Evolutionary conservation across 2,797 vertebrate species (phyloP).

Genomic region (Apogon hyalosoma): DNA sequence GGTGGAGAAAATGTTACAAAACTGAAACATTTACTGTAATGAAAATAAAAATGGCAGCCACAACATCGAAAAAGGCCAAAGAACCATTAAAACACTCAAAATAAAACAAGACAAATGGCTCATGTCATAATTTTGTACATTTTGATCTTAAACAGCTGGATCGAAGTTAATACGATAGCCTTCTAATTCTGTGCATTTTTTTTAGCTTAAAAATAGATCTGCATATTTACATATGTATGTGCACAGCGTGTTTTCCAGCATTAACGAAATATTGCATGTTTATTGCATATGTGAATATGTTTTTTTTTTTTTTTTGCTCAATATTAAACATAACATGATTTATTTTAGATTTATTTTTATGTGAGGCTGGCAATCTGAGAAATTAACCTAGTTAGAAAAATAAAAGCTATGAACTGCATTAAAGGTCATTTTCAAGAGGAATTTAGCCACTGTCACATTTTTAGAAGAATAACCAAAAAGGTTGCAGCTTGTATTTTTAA

Average conservation of each 20-base stretch:
- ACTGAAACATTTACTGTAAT: conserved; percentile 34
- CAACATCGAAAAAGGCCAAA: conserved; percentile 47
- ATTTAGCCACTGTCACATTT: background rate
- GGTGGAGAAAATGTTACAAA: conserved; percentile 55
- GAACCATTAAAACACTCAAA: conserved; percentile 51
- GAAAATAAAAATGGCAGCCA: conserved; percentile 47
- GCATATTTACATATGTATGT: conserved; percentile 77
- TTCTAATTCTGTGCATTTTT: conserved; percentile 65
- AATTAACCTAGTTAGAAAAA: conserved; percentile 16
- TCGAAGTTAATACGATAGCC: conserved; percentile 41
- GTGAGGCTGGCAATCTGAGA: conserved; percentile 27
- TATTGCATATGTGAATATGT: conserved; percentile 80
- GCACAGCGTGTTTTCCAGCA: conserved; percentile 76
- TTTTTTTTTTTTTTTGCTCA: conserved; percentile 48
- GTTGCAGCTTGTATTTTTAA: conserved; percentile 7
- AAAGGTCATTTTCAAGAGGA: background rate
- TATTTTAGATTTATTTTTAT: conserved; percentile 23
- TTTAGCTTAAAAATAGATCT: conserved; percentile 74
- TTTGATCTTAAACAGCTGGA: conserved; percentile 42
- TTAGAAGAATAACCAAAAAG: background rate
- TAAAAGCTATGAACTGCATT: conserved; percentile 6
- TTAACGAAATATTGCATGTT: conserved; percentile 77
- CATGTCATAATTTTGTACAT: conserved; percentile 52
- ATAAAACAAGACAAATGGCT: conserved; percentile 66
- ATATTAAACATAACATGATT: conserved; percentile 11